Evolutionary conservation across 2,888 invertebrate species (phyloP), one percentile per base, ranked within the genome.

Genomic region (Caenorhabditis sp.): DNA sequence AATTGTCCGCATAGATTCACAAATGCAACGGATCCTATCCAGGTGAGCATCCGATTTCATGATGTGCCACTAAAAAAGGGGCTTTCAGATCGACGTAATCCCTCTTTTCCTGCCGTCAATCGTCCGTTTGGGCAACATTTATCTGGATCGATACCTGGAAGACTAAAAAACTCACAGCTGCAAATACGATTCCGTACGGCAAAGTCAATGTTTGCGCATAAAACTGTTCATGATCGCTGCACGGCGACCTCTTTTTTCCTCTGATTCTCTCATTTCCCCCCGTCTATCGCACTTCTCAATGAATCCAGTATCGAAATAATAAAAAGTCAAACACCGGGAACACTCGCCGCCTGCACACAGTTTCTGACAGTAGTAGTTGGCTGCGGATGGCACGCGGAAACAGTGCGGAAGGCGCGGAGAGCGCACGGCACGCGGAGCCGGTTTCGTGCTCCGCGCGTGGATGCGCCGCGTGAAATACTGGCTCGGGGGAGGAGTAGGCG

Each of bases 81-180:
- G 20, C 9, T 45, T 63, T 20, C 66, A 82, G 77, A 53, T 83
- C 24, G 81, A 81, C 30, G 68, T 83, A 17, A 66, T 83, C 4
- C 83, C 83, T 1, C 45, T 81, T 4, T 80, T 80, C 41, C 59
- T 83, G 15, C 83, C 83, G 8, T 59, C 68, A 2, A 78, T 80
- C 15, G 72, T 80, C 17, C 58, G 66, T 41, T 59, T 83, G 15
- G 83, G 83, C 2, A 78, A 76, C 22, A 78, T 83, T 55, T 83
- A 80, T 39, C 68, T 83, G 35, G 83, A 83, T 58, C 63, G 80
- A 63, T 73, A 78, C 32, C 58, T 78, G 2, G 75, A 78, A 32
- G 78, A 70, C 27, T 63, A 46, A 55, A 39, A 52, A 53, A 71
- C 41, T 22, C 50, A 27, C 20, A 61, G 15, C 35, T 43, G 41